Conservation (phyloP, 2,113 vertebrate species). For the Sigmodon hispidus region DNA sequence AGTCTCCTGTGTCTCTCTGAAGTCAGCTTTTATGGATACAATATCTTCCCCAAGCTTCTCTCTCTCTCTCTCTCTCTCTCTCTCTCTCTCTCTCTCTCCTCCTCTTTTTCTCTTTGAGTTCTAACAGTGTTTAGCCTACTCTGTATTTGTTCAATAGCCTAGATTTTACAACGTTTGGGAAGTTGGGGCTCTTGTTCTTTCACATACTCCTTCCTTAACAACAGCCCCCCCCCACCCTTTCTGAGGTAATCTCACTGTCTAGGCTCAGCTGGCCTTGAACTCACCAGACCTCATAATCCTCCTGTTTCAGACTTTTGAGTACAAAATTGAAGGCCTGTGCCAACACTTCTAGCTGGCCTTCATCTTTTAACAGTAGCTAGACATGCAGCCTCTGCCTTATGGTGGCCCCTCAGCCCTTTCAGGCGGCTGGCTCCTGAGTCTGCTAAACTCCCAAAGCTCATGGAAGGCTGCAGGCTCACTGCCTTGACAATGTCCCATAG, state of each 20-base stretch:
- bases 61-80: neutral
- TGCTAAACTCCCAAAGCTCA: neutral
- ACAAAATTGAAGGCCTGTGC: too few species aligned
- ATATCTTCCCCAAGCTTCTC: neutral
- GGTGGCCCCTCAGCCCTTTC: neutral
- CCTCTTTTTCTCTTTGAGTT: neutral
- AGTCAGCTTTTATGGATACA: neutral
- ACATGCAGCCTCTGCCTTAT: neutral
- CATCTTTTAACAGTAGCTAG: too few species aligned
- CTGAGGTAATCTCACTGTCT: neutral
- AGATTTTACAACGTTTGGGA: neutral
- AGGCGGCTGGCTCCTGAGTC: neutral
- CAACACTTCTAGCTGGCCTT: too few species aligned
- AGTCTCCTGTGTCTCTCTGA: neutral
- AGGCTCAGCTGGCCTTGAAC: neutral
- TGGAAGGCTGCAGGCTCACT: neutral
- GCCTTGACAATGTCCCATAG: too few species aligned
- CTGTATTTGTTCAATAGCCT: neutral
- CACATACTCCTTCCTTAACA: neutral
- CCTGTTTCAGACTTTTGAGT: neutral
- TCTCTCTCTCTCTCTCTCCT: neutral
- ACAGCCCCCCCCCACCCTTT: neutral
- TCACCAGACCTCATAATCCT: neutral
- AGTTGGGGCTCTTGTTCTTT: neutral
- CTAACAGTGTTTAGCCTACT: neutral